These are phyloP conservation scores for Drosophila kokeensis DNA, from an alignment of 2,888 invertebrate species.

Conservation along the genomic window DNA sequence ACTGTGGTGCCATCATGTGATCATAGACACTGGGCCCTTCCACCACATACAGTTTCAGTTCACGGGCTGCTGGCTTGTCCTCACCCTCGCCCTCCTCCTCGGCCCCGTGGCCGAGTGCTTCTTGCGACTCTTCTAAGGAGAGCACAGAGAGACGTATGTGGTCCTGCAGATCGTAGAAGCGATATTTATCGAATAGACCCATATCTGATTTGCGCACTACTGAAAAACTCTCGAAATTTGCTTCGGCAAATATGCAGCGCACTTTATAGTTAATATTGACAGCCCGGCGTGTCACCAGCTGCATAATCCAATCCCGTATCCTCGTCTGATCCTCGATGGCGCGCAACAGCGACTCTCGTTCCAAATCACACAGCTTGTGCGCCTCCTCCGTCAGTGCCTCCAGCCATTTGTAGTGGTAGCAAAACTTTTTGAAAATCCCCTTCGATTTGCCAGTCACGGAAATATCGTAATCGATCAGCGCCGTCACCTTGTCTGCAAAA, in stretches of 20 bases:
- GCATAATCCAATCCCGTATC: constrained; percentile 77
- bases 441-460: constrained; percentile 75
- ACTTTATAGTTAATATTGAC: constrained; percentile 68
- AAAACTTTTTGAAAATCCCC: constrained; percentile 79
- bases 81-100: neutral
- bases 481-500: constrained; percentile 57
- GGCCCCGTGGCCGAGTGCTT: neutral
- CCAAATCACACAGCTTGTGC: constrained; percentile 64
- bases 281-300: constrained; percentile 57
- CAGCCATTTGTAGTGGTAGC: constrained; percentile 76
- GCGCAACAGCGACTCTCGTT: constrained; percentile 63
- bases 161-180: constrained; percentile 77
- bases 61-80: constrained; percentile 4
- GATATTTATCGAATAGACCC: constrained; percentile 69
- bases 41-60: constrained; percentile 59
- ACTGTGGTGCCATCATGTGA: constrained; percentile 72
- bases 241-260: constrained; percentile 76
- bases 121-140: constrained; percentile 53
- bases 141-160: constrained; percentile 50
- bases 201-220: constrained; percentile 49
- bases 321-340: constrained; percentile 75
- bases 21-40: constrained; percentile 66
- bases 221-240: constrained; percentile 76
- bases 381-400: constrained; percentile 70
- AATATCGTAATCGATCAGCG: constrained; percentile 78